Percentiles rank a stretch among this genome's conserved stretches.
These are phyloP conservation scores for Halichoeres trimaculatus DNA, from an alignment of 2,113 vertebrate genomes.

Conservation along the genomic window DNA sequence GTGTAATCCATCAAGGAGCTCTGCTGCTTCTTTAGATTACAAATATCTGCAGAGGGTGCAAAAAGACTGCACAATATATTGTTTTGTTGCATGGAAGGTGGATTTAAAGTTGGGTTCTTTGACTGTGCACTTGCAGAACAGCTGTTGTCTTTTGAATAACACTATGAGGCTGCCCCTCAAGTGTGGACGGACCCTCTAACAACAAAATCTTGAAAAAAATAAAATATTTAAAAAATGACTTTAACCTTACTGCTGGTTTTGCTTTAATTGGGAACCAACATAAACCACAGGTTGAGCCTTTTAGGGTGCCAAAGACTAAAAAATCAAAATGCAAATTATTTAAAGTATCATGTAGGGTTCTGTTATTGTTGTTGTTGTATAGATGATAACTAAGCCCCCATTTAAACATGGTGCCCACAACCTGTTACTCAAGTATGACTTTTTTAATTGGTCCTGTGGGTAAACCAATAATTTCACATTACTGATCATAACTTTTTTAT, in stretches of 20 bases:
- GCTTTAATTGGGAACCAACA: neutral
- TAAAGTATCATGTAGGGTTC: neutral
- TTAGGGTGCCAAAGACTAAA: neutral
- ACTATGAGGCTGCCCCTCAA: too few species aligned
- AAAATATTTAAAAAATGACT: too few species aligned
- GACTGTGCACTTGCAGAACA: neutral
- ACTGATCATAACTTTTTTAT: neutral
- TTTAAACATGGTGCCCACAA: neutral
- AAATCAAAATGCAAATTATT: neutral
- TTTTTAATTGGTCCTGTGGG: neutral
- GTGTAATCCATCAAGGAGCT: slow-evolving; percentile 20
- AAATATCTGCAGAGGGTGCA: neutral
- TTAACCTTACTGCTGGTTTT: too few species aligned
- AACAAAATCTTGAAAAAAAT: too few species aligned
- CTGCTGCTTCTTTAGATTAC: slow-evolving; percentile 8
- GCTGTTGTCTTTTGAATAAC: neutral
- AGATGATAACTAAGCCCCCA: neutral
- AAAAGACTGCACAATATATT: neutral
- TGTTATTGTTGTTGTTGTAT: neutral
- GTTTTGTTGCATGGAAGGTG: neutral
- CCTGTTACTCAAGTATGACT: neutral
- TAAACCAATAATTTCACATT: neutral
- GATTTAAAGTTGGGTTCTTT: neutral
- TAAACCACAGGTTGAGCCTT: neutral
- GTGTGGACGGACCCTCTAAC: too few species aligned